Percentiles rank a stretch among this genome's conserved stretches.
These are phyloP conservation scores for Anastrepha ludens DNA, from an alignment of 1,140 invertebrate genomes.

Conservation along the genomic window DNA sequence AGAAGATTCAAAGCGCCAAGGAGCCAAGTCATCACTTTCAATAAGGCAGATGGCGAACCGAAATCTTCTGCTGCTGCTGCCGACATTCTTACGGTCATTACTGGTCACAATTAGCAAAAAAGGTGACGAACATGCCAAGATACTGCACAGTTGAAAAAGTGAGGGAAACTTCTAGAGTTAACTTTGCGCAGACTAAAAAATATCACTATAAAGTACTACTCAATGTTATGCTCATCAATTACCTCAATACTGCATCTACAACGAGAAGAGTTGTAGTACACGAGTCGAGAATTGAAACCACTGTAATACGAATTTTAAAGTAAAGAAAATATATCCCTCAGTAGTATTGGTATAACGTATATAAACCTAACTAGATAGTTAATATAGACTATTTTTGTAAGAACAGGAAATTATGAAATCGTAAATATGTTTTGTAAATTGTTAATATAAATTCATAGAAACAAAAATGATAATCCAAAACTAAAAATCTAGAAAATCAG, in stretches of 20 bases:
- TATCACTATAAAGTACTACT: not conserved
- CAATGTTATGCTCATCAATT: not conserved
- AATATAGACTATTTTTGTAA: no score
- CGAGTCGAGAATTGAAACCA: no score
- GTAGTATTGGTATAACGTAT: no score
- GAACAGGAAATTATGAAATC: no score
- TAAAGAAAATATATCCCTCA: no score
- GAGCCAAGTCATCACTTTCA: not conserved
- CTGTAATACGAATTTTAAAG: no score
- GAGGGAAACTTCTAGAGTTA: not conserved
- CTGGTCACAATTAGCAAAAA: slow-evolving; percentile 16
- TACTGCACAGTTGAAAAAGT: not conserved
- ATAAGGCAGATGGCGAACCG: not conserved
- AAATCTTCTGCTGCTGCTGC: not conserved
- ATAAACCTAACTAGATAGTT: no score
- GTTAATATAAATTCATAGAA: no score
- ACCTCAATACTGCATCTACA: not conserved
- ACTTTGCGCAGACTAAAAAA: not conserved
- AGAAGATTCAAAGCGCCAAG: not conserved
- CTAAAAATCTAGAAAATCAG: not conserved
- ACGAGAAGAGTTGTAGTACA: no score
- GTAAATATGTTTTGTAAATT: no score
- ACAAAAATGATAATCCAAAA: no score
- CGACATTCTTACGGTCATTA: not conserved
- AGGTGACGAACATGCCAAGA: not conserved